Evolutionary conservation across 1,140 invertebrate species (phyloP), one percentile per base, ranked within the genome.

Genomic region (Brachionus manjavacas): DNA sequence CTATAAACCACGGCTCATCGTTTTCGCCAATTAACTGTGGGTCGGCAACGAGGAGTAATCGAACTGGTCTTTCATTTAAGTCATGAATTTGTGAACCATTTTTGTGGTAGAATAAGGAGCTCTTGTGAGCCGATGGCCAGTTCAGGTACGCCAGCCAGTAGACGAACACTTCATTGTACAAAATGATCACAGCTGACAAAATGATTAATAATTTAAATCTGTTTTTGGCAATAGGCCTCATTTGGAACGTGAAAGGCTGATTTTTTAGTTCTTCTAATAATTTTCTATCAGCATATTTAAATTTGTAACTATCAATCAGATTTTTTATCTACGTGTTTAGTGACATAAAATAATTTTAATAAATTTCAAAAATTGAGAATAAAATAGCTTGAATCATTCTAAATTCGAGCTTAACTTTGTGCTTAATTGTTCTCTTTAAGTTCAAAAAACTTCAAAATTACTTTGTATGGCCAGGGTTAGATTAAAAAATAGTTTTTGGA

Each of bases 11-110:
- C 86, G 84, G 89, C 88, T 94, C 93, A 89, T 93, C 91, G 70
- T 91, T 88, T 85, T 94, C 92, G 2, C 95, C 95, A 85, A 95
- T 92, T 85, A 97, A 93, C 89, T 97, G 96, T 25, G 95, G 95
- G 90, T 97, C 96, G n/a, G 95, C 94, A 55, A 96, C 93, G 31
- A 97, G 90, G 23, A 97, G 88, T 3, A 76, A 28, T 25, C 72
- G 39, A 52, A 76, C 41, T 12, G 72, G 72, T 76, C 72, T 76
- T 23, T 76, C 41, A 14, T 76, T 76, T 14, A 31, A 25, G 41
- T 76, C 28, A 4, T 25, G 20, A 14, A 76, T 76, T 11, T 23
- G 4, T 3, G 41, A 14, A 49, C 43, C 20, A 49, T 76, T 76
- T 49, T 49, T 76, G 23, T 76, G 23, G n/a, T 76, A 76, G 28